Evolutionary conservation across 2,113 vertebrate species (phyloP), one percentile per base, ranked within the genome.

Genomic region (Hippocampus guttulatus): DNA sequence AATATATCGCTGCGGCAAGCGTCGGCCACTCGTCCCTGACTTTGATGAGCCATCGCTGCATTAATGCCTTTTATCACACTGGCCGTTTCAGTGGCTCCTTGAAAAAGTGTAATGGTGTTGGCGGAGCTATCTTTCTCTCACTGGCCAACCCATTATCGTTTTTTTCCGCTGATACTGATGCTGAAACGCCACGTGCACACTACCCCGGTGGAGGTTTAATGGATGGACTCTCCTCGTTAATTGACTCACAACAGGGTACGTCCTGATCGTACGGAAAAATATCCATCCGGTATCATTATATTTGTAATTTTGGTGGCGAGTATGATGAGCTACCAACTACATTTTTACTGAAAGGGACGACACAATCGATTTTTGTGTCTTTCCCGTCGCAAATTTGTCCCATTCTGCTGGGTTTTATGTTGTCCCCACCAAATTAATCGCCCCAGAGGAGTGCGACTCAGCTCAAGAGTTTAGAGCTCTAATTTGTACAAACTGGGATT

Each of bases 1-100:
- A 33, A 61, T 33, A 61, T 61, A 61, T 61, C 16, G 58, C 27
- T 33, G 15, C 27, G 16, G 27, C 27, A 61, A 61, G 58, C 33
- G 58, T 61, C 58, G 33, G 27, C 58, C 27, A 33, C 58, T 33
- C 58, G 27, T 61, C 58, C 58, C 58, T 61, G 58, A 61, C 58
- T 61, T 61, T 61, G 58, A 61, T 33, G 58, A 61, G 58, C 58
- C 58, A 61, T 38, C 16, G 58, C 58, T 61, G 58, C 58, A 61
- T 61, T 61, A 61, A 61, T 16, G 27, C 30, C 27, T 61, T 61
- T 61, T 33, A 61, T 61, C 58, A 61, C 58, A 61, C 27, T 61
- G 58, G 25, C 27, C 57, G n/a, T 60, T 60, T 60, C 25, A 33
- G 58, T 61, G 18, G 58, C 58, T 33, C 27, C 58, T 61, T 61